Conservation (phyloP, 1,140 invertebrate species). For the Calephelis virginiensis region DNA sequence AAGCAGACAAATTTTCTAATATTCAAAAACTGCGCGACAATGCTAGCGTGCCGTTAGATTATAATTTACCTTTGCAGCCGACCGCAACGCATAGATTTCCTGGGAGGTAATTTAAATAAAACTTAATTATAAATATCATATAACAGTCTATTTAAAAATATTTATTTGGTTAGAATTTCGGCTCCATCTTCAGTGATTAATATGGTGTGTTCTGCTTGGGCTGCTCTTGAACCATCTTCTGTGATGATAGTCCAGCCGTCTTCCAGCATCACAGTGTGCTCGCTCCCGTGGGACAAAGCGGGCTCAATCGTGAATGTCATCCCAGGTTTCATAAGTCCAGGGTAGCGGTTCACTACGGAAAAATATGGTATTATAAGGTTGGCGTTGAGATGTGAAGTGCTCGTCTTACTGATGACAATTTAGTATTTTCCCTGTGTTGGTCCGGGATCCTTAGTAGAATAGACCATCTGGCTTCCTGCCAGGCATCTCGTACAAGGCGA, state of each 20-base stretch:
- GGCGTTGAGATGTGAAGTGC: no score
- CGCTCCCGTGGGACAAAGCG: slow-evolving; percentile 86
- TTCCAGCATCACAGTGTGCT: slow-evolving; percentile 84
- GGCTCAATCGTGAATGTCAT: slow-evolving; percentile 98
- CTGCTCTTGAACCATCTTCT: slow-evolving; percentile 87
- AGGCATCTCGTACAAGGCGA: no score
- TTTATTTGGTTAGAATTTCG: slow-evolving; percentile 83
- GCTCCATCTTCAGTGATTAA: slow-evolving; percentile 87
- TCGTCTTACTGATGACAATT: no score
- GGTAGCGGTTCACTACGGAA: slow-evolving; percentile 82
- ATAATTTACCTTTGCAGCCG: no score
- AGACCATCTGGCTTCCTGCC: no score
- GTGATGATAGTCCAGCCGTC: slow-evolving; percentile 95
- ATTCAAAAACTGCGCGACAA: no score
- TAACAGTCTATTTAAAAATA: background rate
- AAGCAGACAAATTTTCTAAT: no score
- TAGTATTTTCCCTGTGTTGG: no score
- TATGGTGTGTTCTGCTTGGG: slow-evolving; percentile 95
- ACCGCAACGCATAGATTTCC: no score
- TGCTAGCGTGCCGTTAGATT: no score
- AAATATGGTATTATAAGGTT: background rate
- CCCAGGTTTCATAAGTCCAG: slow-evolving; percentile 88
- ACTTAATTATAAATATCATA: slow-evolving; percentile 8
- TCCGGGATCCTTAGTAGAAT: no score
- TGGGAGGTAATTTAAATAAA: background rate